Base-by-base conservation (phyloP, 2,113 vertebrate genomes). In the Ceyx cyanopectus region DNA sequence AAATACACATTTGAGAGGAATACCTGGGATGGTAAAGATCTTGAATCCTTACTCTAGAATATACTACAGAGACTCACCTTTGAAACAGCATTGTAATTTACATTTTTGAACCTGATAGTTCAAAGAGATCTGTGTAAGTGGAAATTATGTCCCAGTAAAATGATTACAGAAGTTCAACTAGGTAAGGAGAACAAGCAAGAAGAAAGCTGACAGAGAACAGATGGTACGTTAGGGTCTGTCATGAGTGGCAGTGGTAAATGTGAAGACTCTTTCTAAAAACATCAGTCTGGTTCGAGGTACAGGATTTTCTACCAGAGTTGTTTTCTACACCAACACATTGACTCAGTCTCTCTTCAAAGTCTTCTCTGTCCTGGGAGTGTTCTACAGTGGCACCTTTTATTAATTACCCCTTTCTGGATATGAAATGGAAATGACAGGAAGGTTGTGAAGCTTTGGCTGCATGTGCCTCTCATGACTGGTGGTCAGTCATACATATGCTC, bases 401-500 rank as follows among this genome's bases (percentile, higher is more conserved):
- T 41, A 76, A 27, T 66, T 68, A 30, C 5, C 5, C 5, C 19
- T 65, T 73, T 8, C 30, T 82, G 27, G 46, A 10, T 46, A 18
- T 29, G 30, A 32, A 46, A 32, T 12, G 46, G n/a, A 43, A 58
- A 46, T 46, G 13, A 10, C 1, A 2, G 40, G 26, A 10, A 29
- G 5, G 16, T 48, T 76, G 48, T 54, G 50, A 54, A 82, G 46
- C 14, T 13, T 53, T 11, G 8, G 2, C 7, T 48, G 34, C 24
- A 6, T 5, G 23, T 76, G 4, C 7, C 37, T 81, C 50, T 84
- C 70, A 18, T 18, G n/a, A 2, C 54, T 66, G 37, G 7, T 2
- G 3, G 1, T 46, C 1, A 2, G 1, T 41, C 14, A 17, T 30
- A 4, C 0, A 3, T 34, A 0, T 16, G 10, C 50, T 91, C 8